A percentile compares a stretch with the other conserved stretches of the same genome.
Conservation (phyloP, 2,888 invertebrate genomes). For the Ochropleura leucogaster region DNA sequence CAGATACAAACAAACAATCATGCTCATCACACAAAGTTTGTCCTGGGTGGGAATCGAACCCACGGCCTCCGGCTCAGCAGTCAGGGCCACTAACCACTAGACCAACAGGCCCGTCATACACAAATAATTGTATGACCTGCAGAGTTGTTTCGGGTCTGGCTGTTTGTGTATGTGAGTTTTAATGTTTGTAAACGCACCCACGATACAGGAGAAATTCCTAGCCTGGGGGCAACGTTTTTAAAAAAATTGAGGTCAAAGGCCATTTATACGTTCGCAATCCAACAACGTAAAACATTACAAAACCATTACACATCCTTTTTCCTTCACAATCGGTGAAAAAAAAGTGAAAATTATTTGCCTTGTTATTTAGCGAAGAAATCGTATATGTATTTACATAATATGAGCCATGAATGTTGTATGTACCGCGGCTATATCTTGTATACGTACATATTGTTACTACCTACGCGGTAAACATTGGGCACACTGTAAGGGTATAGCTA, state of each 20-base stretch:
- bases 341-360: slow-evolving; percentile 50
- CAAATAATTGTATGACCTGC: too few relatives aligned
- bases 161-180: too few relatives aligned
- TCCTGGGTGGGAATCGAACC: too few relatives aligned
- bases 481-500: slow-evolving; percentile 9
- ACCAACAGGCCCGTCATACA: too few relatives aligned
- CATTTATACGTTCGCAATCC: not conserved
- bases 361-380: slow-evolving; percentile 36
- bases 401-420: slow-evolving; percentile 23
- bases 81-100: too few relatives aligned
- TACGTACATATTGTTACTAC: slow-evolving; percentile 14
- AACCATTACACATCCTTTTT: slow-evolving; percentile 18
- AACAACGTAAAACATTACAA: slow-evolving; percentile 15
- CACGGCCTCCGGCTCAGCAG: too few relatives aligned
- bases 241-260: not conserved
- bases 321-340: slow-evolving; percentile 16
- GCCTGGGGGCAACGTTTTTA: too few relatives aligned
- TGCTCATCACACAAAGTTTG: too few relatives aligned
- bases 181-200: too few relatives aligned
- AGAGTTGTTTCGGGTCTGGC: too few relatives aligned
- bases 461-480: slow-evolving; percentile 25
- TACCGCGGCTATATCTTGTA: not conserved
- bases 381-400: slow-evolving; percentile 39
- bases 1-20: too few relatives aligned
- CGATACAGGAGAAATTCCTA: too few relatives aligned